These are phyloP conservation scores for Nyctalus aviator DNA, from an alignment of 2,797 vertebrate species.

Conservation along the genomic window DNA sequence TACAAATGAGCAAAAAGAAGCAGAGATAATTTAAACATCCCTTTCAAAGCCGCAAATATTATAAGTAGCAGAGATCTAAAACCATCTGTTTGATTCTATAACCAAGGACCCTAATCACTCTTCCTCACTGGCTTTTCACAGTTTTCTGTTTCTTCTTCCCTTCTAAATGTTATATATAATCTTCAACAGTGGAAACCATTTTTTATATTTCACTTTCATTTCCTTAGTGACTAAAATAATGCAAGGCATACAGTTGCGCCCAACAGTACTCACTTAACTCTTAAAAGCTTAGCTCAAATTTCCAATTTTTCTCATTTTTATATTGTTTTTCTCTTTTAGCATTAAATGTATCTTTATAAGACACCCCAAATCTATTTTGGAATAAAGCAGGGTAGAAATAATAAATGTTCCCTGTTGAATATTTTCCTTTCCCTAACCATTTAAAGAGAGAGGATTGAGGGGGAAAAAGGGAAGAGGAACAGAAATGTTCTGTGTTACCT, in stretches of 20 bases:
- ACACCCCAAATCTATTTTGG: slow-evolving; percentile 6
- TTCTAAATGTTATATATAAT: background rate
- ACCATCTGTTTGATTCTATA: slow-evolving; percentile 16
- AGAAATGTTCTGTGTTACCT: background rate
- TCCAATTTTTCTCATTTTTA: slow-evolving; percentile 39
- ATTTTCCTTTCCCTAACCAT: background rate
- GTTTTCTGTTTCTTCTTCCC: background rate
- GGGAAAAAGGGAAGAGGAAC: background rate
- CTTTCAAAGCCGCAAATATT: slow-evolving; percentile 20
- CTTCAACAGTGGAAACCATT: slow-evolving; percentile 1
- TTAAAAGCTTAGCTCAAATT: slow-evolving; percentile 35
- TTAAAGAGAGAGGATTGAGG: background rate
- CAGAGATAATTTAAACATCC: slow-evolving; percentile 23
- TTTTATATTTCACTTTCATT: slow-evolving; percentile 27
- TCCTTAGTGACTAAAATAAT: background rate
- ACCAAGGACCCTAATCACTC: background rate
- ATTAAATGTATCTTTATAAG: slow-evolving; percentile 22
- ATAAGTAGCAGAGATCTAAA: background rate
- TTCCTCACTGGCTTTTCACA: slow-evolving; percentile 9
- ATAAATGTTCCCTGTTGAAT: background rate
- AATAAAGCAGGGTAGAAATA: background rate
- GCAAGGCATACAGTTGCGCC: background rate
- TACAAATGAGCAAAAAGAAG: slow-evolving; percentile 42
- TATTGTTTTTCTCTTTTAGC: background rate
- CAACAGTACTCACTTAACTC: slow-evolving; percentile 9